These are phyloP conservation scores for Dryobates pubescens DNA, from an alignment of 2,797 vertebrate species.

Conservation along the genomic window DNA sequence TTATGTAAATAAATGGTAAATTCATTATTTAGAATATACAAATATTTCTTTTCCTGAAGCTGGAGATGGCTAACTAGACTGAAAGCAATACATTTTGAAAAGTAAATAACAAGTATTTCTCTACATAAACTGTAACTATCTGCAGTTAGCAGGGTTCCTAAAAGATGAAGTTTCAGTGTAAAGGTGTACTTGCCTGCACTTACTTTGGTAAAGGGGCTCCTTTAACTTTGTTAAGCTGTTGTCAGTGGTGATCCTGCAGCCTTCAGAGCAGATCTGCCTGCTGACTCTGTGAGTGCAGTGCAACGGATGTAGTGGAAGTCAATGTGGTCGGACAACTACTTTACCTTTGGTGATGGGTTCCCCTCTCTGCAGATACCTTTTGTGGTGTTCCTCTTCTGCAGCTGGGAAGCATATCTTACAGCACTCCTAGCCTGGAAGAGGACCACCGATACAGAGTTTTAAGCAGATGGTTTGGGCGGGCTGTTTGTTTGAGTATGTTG, in stretches of 20 bases:
- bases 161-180: not conserved
- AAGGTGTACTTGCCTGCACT: not conserved
- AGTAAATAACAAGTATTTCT: not conserved
- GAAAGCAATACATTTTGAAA: not conserved
- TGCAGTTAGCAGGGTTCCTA: not conserved
- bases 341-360: not conserved
- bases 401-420: not conserved
- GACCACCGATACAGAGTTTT: not conserved
- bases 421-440: not conserved
- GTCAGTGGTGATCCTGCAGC: not conserved
- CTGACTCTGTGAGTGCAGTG: not conserved
- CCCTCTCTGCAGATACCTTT: not conserved
- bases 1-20: not conserved
- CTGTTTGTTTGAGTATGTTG: not conserved
- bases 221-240: not conserved
- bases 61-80: not conserved
- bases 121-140: not conserved
- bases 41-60: not conserved
- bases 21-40: not conserved
- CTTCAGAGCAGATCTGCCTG: not conserved
- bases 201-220: not conserved
- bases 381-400: not conserved
- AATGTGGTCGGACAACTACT: not conserved
- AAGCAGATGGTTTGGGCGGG: not conserved
- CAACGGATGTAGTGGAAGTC: not conserved